phyloP scores from a whole-genome alignment of 2,797 vertebrate species.

The Propithecus perrieri region DNA sequence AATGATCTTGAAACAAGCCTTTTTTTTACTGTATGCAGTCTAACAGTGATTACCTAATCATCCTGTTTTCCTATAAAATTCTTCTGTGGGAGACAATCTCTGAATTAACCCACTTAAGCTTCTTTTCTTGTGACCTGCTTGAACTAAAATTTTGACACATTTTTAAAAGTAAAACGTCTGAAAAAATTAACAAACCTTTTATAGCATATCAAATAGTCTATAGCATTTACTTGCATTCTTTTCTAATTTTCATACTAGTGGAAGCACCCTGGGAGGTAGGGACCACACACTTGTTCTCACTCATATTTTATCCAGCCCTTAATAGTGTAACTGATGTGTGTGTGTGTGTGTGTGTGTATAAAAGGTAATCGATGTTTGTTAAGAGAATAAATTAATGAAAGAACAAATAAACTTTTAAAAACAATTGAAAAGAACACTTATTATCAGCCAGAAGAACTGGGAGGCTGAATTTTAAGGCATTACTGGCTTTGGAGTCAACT shows the following conservation, averaged over 20 bases:
- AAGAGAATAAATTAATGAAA: neutral
- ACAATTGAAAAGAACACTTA: neutral
- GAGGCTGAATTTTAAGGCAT: neutral
- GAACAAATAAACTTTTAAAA: neutral
- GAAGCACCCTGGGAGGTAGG: neutral
- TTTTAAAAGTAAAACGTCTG: constrained; percentile 35
- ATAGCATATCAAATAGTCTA: neutral
- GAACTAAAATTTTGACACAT: constrained; percentile 32
- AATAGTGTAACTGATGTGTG: neutral
- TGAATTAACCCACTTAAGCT: neutral
- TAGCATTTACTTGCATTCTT: neutral
- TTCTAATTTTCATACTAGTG: constrained; percentile 27
- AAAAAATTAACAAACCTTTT: neutral
- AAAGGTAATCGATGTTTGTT: neutral
- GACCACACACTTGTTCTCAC: neutral
- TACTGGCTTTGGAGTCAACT: neutral
- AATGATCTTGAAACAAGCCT: constrained; percentile 68
- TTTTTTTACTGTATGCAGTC: constrained; percentile 23
- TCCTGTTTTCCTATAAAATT: constrained; percentile 23
- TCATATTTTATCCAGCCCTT: neutral
- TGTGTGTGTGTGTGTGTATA: neutral
- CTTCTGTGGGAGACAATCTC: constrained; percentile 27
- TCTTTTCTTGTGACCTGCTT: constrained; percentile 39
- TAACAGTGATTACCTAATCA: constrained; percentile 64
- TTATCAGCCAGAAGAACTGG: neutral